These are phyloP conservation scores for Drosophila diplacantha DNA, from an alignment of 2,888 invertebrate species.

Conservation along the genomic window DNA sequence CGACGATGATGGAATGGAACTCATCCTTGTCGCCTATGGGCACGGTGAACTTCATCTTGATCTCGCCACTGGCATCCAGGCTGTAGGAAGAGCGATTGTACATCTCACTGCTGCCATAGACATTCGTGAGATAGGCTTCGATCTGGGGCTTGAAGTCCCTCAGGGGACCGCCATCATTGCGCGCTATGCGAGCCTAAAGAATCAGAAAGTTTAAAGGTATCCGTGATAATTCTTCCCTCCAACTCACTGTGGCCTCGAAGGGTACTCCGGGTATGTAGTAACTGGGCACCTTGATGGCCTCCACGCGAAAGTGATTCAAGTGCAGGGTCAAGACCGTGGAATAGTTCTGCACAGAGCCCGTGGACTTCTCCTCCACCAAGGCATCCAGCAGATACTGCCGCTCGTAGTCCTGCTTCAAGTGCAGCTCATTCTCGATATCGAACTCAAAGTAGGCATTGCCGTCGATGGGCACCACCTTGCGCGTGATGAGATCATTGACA, in stretches of 20 bases:
- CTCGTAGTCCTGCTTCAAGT: constrained; percentile 87
- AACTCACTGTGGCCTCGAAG: constrained; percentile 78
- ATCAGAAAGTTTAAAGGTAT: neutral
- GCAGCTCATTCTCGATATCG: constrained; percentile 87
- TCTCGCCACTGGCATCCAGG: constrained; percentile 71
- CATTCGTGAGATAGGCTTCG: constrained; percentile 74
- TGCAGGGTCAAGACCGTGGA: constrained; percentile 88
- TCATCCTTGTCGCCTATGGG: constrained; percentile 74
- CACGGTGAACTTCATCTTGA: constrained; percentile 76
- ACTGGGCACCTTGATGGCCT: constrained; percentile 89
- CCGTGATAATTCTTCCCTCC: fast-evolving
- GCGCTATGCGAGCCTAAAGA: constrained; percentile 82
- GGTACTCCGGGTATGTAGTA: constrained; percentile 95
- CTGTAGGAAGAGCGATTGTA: constrained; percentile 73
- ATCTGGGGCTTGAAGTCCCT: constrained; percentile 81
- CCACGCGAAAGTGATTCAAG: constrained; percentile 86
- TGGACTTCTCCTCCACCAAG: constrained; percentile 92
- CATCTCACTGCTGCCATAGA: constrained; percentile 76
- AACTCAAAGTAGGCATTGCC: constrained; percentile 85
- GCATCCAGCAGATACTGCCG: constrained; percentile 92
- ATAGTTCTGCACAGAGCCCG: constrained; percentile 88
- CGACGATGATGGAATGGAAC: constrained; percentile 77
- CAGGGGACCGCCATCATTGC: constrained; percentile 85
- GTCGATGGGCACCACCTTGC: constrained; percentile 85
- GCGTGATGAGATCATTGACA: constrained; percentile 79